phyloP scores from a whole-genome alignment of 1,140 invertebrate genomes.

The Lanistes nyassanus region DNA sequence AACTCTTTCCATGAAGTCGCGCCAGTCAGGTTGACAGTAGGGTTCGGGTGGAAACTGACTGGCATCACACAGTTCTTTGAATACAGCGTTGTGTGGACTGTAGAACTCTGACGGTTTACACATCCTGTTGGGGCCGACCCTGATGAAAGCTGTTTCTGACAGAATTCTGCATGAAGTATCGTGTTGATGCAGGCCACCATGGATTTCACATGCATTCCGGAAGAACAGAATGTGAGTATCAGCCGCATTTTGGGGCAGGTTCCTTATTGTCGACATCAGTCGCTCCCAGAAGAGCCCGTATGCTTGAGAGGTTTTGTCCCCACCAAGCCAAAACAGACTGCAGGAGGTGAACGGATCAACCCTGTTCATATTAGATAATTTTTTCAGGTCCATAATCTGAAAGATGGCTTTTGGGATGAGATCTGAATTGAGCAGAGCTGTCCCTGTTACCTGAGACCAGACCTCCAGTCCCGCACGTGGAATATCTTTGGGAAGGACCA shows the following conservation, averaged over 20 bases:
- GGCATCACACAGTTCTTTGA: not conserved
- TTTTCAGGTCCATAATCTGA: not conserved
- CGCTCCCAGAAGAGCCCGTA: not conserved
- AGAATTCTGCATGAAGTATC: not conserved
- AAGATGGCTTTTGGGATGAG: not conserved
- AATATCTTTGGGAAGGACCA: not conserved
- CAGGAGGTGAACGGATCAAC: no score
- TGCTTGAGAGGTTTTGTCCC: no score
- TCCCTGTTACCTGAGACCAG: not conserved
- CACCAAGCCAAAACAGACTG: no score
- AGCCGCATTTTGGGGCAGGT: not conserved
- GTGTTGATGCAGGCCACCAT: not conserved
- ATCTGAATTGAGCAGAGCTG: not conserved
- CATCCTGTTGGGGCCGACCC: not conserved
- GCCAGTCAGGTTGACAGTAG: not conserved
- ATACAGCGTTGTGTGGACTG: conserved; percentile 3
- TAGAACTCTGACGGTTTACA: conserved; percentile 11
- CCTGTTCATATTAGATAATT: not conserved
- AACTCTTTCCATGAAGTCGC: not conserved
- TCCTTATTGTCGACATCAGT: not conserved
- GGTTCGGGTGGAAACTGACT: conserved; percentile 9
- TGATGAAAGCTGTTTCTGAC: conserved; percentile 8
- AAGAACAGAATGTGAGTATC: not conserved
- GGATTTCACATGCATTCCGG: not conserved
- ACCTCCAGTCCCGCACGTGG: not conserved